Percentiles rank a stretch among this genome's conserved stretches.
phyloP scores from a whole-genome alignment of 2,888 invertebrate species.

The Lepidochitona cinerea region DNA sequence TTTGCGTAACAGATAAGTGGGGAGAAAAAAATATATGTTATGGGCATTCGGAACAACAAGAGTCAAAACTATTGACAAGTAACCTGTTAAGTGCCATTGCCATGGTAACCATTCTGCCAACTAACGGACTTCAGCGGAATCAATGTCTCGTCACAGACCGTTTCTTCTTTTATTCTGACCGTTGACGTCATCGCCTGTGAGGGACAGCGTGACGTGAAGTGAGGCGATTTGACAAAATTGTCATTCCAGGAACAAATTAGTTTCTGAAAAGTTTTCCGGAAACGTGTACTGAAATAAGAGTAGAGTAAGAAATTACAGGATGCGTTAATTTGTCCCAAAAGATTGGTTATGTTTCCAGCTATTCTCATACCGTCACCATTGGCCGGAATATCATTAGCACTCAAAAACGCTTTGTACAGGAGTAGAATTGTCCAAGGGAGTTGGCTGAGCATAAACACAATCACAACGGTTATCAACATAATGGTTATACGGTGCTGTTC shows the following conservation, averaged over 20 bases:
- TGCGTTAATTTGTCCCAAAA: constrained; percentile 81
- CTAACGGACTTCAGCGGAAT: not conserved
- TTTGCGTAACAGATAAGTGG: no score
- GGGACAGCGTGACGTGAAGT: not conserved
- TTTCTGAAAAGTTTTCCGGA: constrained; percentile 75
- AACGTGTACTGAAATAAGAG: constrained; percentile 83
- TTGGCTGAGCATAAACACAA: constrained; percentile 83
- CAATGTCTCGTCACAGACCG: not conserved
- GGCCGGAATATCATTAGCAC: constrained; percentile 32
- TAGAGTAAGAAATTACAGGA: constrained; percentile 85
- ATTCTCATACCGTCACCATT: constrained; percentile 45
- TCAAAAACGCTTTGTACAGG: constrained; percentile 72
- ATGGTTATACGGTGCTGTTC: constrained; percentile 78
- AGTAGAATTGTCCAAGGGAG: constrained; percentile 78
- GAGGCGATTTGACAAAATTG: not conserved
- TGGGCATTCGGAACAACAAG: no score
- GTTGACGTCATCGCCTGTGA: not conserved
- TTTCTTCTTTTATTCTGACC: not conserved
- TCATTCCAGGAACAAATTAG: constrained; percentile 34
- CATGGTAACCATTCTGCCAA: constrained; percentile 1
- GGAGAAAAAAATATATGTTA: no score
- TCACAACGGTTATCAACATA: constrained; percentile 82
- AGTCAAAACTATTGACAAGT: no score
- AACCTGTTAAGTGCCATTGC: no score
- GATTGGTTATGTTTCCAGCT: constrained; percentile 82